These are phyloP conservation scores for Lophius americanus DNA, from an alignment of 2,797 vertebrate species.

Conservation along the genomic window DNA sequence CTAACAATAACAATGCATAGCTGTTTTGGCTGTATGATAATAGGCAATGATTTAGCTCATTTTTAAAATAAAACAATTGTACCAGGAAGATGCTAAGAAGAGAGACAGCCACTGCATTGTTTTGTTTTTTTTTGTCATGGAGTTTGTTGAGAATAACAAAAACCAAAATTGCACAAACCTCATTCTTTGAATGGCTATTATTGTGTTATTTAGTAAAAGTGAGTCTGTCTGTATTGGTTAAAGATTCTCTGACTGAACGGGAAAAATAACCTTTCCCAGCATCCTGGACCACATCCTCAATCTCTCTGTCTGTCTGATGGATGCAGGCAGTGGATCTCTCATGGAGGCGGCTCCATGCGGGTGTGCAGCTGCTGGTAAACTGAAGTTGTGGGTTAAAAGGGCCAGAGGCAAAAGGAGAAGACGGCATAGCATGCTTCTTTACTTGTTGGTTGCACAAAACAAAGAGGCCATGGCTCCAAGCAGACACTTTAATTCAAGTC, in stretches of 20 bases:
- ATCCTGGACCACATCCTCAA: constrained; percentile 38
- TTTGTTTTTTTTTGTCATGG: not conserved
- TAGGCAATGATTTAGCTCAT: not conserved
- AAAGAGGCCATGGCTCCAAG: not conserved
- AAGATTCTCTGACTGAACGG: constrained; percentile 30
- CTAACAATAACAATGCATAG: no score
- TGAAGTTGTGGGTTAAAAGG: constrained; percentile 81
- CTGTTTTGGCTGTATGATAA: no score
- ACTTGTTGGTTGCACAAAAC: constrained; percentile 20
- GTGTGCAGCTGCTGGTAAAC: constrained; percentile 81
- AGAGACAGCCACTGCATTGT: not conserved
- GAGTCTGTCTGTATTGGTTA: constrained; percentile 3
- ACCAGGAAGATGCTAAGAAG: not conserved
- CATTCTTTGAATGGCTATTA: not conserved
- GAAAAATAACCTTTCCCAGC: constrained; percentile 54
- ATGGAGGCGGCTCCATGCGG: constrained; percentile 72
- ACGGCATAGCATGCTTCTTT: constrained; percentile 4
- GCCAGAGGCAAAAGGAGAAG: constrained; percentile 50
- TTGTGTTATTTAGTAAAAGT: not conserved
- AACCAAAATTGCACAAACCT: not conserved
- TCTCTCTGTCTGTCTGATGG: constrained; percentile 44
- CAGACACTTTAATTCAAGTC: constrained; percentile 32
- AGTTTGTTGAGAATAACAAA: not conserved
- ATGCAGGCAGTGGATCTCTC: constrained; percentile 55
- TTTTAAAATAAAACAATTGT: not conserved